phyloP scores from a whole-genome alignment of 2,888 invertebrate genomes.

The Lasioglossum villosulum region DNA sequence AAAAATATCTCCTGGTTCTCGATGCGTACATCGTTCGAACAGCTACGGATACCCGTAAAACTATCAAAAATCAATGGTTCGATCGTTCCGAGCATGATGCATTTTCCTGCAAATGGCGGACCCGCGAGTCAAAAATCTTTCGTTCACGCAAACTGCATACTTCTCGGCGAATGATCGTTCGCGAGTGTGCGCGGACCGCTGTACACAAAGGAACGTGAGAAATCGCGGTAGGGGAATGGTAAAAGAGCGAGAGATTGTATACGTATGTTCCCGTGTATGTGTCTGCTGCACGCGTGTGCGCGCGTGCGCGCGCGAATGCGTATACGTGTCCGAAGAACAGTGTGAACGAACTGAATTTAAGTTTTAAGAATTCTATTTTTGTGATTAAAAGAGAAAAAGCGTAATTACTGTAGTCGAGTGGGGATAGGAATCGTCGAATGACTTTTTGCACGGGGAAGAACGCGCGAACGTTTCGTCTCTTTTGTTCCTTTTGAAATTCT shows the following conservation, averaged over 20 bases:
- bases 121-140: not conserved
- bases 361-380: constrained; percentile 84
- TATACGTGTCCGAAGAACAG: not conserved
- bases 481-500: not conserved
- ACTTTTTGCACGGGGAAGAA: constrained; percentile 20
- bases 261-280: not conserved
- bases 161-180: constrained; percentile 37
- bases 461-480: not conserved
- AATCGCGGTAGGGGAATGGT: constrained; percentile 19
- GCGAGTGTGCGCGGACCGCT: not conserved
- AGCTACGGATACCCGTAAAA: not conserved
- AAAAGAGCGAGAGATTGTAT: constrained; percentile 13
- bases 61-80: not conserved
- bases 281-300: not conserved
- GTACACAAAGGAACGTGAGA: not conserved
- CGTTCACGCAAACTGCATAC: constrained; percentile 45
- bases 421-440: constrained; percentile 47
- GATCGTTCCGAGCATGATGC: not conserved
- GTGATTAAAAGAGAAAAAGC: constrained; percentile 71
- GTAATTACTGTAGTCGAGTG: constrained; percentile 61
- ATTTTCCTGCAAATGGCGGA: not conserved
- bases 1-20: not conserved
- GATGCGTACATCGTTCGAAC: not conserved
- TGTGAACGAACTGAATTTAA: constrained; percentile 78
- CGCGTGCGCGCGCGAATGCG: not conserved